A percentile compares a stretch with the other conserved stretches of the same genome.
These are phyloP conservation scores for Trinectes maculatus DNA, from an alignment of 2,113 vertebrate genomes.

Conservation along the genomic window DNA sequence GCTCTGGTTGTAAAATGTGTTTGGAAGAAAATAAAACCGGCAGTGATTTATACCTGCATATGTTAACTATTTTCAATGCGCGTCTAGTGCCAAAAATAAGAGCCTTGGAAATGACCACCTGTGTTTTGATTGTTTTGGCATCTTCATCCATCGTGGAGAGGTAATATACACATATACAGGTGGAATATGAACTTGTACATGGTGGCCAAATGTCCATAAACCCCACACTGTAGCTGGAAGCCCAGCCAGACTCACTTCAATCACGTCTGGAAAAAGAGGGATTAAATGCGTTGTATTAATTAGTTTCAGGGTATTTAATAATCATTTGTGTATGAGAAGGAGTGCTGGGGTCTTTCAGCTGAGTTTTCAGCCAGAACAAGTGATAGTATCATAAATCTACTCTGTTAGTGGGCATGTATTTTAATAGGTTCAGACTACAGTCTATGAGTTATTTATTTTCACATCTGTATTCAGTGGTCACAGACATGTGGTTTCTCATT, in stretches of 20 bases:
- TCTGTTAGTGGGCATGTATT: constrained; percentile 47
- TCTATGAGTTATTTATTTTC: constrained; percentile 46
- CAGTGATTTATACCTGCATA: constrained; percentile 75
- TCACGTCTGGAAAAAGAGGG: constrained; percentile 60
- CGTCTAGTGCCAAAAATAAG: constrained; percentile 62
- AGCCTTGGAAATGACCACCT: constrained; percentile 74
- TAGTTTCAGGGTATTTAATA: constrained; percentile 56
- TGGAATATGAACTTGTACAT: constrained; percentile 61
- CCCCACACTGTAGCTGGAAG: constrained; percentile 27
- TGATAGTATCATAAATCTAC: constrained; percentile 51
- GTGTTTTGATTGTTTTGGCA: constrained; percentile 78
- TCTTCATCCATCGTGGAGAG: constrained; percentile 47
- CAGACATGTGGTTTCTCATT: constrained; percentile 49
- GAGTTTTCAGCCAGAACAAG: constrained; percentile 11
- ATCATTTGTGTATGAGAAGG: constrained; percentile 38
- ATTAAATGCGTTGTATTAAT: constrained; percentile 54
- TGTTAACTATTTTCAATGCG: constrained; percentile 74
- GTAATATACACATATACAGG: constrained; percentile 58
- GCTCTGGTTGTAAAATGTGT: constrained; percentile 50
- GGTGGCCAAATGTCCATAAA: constrained; percentile 61
- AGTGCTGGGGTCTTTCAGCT: constrained; percentile 21
- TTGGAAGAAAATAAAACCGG: constrained; percentile 62
- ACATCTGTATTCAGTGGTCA: constrained; percentile 53
- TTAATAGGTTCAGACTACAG: constrained; percentile 39
- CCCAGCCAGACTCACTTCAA: constrained; percentile 50